These are phyloP conservation scores for Alca torda DNA, from an alignment of 2,797 vertebrate genomes.

Conservation along the genomic window DNA sequence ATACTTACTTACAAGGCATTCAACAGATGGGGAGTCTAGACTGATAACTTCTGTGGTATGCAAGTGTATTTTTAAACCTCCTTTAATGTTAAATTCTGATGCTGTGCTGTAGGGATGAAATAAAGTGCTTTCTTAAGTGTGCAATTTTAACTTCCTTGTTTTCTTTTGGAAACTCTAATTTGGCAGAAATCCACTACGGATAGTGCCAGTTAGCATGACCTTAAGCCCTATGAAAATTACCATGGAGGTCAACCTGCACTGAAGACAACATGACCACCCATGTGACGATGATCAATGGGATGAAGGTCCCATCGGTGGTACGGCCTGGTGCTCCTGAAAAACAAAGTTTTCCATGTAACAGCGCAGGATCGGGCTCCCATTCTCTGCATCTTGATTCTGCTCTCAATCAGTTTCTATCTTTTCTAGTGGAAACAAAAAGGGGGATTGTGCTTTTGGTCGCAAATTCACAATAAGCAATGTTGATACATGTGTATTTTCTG, in stretches of 20 bases:
- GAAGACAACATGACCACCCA: neutral
- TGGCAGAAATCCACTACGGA: neutral
- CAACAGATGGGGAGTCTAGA: conserved; percentile 44
- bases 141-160: neutral
- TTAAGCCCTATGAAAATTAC: neutral
- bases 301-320: neutral
- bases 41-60: neutral
- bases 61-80: conserved; percentile 29
- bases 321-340: neutral
- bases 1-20: conserved; percentile 1
- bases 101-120: neutral
- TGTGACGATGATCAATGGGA: neutral
- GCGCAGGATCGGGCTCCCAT: neutral
- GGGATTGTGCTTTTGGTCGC: neutral
- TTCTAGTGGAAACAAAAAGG: neutral
- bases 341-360: neutral
- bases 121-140: neutral
- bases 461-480: neutral
- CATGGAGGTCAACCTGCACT: neutral
- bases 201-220: neutral
- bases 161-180: neutral
- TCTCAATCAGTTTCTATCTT: neutral
- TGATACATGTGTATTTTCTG: neutral
- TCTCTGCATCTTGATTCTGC: neutral
- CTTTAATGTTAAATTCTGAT: neutral